A percentile compares a stretch with the other conserved stretches of the same genome.
Conservation (phyloP, 2,113 vertebrate genomes). For the Chrysemys picta region DNA sequence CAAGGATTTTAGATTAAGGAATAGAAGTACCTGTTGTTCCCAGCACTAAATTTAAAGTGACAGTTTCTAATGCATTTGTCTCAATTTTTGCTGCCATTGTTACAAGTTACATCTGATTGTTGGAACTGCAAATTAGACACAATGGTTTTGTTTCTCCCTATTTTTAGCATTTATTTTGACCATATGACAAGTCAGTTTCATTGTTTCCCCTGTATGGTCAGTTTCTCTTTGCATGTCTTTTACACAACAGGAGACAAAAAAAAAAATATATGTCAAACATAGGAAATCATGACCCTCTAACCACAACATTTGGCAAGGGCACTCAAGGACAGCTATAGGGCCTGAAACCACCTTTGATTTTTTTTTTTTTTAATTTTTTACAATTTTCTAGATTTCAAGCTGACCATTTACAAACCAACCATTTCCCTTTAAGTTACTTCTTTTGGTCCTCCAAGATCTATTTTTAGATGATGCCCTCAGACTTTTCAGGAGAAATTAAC, state of each 20-base stretch:
- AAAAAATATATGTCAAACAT: not conserved
- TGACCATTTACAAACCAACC: not conserved
- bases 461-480: not conserved
- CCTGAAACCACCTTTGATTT: not conserved
- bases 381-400: not conserved
- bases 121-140: not conserved
- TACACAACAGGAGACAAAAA: not conserved
- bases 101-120: not conserved
- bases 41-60: slow-evolving; percentile 8
- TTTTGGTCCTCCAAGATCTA: not conserved
- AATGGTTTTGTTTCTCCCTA: not conserved
- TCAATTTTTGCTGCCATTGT: not conserved
- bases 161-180: not conserved
- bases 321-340: not conserved
- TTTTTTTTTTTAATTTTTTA: not conserved
- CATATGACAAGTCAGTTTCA: not conserved
- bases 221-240: not conserved
- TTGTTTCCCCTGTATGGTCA: not conserved
- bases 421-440: not conserved
- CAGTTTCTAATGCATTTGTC: not conserved
- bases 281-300: not conserved
- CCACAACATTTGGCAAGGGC: not conserved
- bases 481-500: not conserved
- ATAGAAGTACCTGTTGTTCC: not conserved
- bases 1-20: not conserved